Evolutionary conservation across 2,113 vertebrate genomes (phyloP).

Genomic region (Poeciliopsis prolifica): DNA sequence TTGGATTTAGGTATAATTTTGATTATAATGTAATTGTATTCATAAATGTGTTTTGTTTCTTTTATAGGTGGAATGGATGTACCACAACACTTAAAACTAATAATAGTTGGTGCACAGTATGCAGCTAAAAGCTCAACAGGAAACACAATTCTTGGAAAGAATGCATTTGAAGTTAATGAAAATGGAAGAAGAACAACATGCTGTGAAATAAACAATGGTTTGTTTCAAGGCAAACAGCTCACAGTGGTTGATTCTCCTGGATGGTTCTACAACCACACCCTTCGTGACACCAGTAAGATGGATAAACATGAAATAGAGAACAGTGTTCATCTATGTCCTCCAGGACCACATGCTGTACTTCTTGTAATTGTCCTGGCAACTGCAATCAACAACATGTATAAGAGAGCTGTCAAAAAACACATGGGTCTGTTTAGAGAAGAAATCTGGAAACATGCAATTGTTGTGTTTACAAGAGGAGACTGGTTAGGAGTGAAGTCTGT

Average conservation of each 20-base stretch:
- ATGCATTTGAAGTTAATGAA: constrained; percentile 1
- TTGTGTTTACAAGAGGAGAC: constrained; percentile 10
- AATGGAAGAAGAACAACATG: not conserved
- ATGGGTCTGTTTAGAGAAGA: constrained; percentile 4
- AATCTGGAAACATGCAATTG: constrained; percentile 15
- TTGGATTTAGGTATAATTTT: too few relatives aligned
- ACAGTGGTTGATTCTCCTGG: constrained; percentile 29
- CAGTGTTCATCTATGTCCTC: constrained; percentile 16
- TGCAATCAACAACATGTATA: not conserved
- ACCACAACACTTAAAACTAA: too few relatives aligned
- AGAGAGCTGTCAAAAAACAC: not conserved
- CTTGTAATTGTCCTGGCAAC: not conserved
- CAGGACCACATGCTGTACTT: constrained; percentile 25
- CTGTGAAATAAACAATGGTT: not conserved
- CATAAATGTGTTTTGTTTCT: too few relatives aligned
- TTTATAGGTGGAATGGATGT: too few relatives aligned
- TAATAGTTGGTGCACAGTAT: not conserved
- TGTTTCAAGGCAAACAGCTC: constrained; percentile 4
- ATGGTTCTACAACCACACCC: constrained; percentile 12
- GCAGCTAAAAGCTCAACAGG: not conserved
- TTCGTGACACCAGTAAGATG: constrained; percentile 26
- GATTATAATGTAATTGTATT: too few relatives aligned
- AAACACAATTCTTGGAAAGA: constrained; percentile 1
- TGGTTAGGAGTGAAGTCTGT: not conserved
- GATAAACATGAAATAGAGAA: constrained; percentile 26